Conservation (phyloP, 2,797 vertebrate genomes). For the Clarias pachynema region DNA sequence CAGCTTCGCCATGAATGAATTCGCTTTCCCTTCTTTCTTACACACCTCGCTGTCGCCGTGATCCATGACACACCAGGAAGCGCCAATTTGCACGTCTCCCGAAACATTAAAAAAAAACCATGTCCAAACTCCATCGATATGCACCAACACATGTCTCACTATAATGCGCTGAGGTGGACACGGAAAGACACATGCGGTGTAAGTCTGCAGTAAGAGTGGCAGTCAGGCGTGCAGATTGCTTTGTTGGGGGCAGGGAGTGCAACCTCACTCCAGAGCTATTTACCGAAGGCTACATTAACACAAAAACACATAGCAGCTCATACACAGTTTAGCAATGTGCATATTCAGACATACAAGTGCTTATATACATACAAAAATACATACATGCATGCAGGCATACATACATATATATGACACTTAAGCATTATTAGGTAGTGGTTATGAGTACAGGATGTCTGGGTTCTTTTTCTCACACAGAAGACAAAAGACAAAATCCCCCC, state of each 20-base stretch:
- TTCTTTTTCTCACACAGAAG: constrained; percentile 16
- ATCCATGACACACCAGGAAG: background rate
- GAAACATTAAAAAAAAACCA: background rate
- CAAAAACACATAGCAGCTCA: constrained; percentile 21
- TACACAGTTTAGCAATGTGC: background rate
- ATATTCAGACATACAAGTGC: constrained; percentile 1
- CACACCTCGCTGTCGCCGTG: constrained; percentile 16
- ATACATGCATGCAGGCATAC: background rate
- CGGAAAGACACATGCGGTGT: constrained; percentile 27
- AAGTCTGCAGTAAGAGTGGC: constrained; percentile 44
- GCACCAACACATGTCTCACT: background rate
- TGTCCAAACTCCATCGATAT: background rate
- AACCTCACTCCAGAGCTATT: constrained; percentile 42
- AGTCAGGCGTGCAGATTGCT: constrained; percentile 56
- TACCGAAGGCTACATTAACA: constrained; percentile 43
- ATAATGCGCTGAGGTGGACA: background rate
- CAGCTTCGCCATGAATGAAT: constrained; percentile 20
- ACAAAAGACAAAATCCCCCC: constrained; percentile 23
- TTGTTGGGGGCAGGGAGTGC: constrained; percentile 56
- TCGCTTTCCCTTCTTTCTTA: constrained; percentile 31
- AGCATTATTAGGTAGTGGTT: background rate
- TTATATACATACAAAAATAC: background rate
- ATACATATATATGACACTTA: background rate
- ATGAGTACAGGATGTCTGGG: background rate
- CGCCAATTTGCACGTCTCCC: background rate